These are phyloP conservation scores for Rallus limicola DNA, from an alignment of 2,113 vertebrate species.

Conservation along the genomic window DNA sequence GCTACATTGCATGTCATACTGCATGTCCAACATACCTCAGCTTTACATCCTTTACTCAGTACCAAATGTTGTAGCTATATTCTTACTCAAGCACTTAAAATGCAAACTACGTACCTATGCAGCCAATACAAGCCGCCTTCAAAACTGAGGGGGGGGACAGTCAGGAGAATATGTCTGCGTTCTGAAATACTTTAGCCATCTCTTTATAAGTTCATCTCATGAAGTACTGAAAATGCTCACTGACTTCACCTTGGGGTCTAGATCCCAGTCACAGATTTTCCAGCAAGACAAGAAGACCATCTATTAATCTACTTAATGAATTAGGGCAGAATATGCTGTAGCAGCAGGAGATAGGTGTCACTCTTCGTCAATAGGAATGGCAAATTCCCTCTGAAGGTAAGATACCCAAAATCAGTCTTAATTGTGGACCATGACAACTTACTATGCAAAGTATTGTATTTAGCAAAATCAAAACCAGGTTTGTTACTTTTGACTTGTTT, in stretches of 20 bases:
- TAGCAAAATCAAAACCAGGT: not conserved
- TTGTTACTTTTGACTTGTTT: not conserved
- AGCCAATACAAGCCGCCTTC: not conserved
- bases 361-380: not conserved
- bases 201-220: not conserved
- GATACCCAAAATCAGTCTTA: not conserved
- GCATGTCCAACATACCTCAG: not conserved
- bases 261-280: not conserved
- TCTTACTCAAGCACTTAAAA: not conserved
- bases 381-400: not conserved
- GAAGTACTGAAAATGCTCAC: not conserved
- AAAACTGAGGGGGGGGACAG: not conserved
- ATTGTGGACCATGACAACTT: not conserved
- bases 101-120: rapidly evolving
- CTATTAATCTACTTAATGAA: not conserved
- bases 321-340: not conserved
- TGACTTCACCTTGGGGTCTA: not conserved
- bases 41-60: not conserved
- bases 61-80: not conserved
- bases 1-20: not conserved
- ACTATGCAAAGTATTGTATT: not conserved
- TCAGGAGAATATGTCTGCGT: not conserved
- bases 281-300: not conserved
- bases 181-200: not conserved
- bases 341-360: not conserved